Evolutionary conservation across 2,888 invertebrate genomes (phyloP).

Genomic region (Mesorhabditis sp.): DNA sequence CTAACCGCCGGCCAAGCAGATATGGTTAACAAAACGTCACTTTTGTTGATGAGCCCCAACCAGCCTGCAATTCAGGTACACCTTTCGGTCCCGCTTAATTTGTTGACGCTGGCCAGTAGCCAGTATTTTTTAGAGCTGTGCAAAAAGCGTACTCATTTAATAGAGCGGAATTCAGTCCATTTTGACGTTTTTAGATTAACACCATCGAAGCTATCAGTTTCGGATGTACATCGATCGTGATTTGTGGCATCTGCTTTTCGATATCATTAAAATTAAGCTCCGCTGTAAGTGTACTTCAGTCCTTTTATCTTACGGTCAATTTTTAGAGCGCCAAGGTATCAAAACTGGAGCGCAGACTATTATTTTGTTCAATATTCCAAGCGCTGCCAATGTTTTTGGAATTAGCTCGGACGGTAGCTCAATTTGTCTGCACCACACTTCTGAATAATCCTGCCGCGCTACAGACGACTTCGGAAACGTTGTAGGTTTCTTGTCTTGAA

Average conservation of each 20-base stretch:
- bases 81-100: neutral
- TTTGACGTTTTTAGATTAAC: neutral
- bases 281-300: neutral
- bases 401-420: neutral
- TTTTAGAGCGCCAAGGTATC: neutral
- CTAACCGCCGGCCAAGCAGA: neutral
- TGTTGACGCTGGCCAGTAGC: neutral
- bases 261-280: neutral
- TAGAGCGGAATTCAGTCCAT: neutral
- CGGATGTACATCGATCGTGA: neutral
- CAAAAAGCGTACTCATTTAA: too few species aligned
- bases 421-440: neutral
- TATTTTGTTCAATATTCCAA: neutral
- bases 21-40: too few species aligned
- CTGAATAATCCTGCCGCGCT: neutral
- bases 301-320: neutral
- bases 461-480: neutral
- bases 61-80: too few species aligned
- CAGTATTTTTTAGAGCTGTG: neutral
- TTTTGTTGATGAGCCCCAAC: too few species aligned
- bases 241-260: neutral
- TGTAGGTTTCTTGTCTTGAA: neutral
- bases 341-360: neutral
- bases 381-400: slow-evolving; percentile 6
- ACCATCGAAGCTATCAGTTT: neutral